Base-by-base conservation (phyloP, 2,113 vertebrate species). In the Macquaria australasica region DNA sequence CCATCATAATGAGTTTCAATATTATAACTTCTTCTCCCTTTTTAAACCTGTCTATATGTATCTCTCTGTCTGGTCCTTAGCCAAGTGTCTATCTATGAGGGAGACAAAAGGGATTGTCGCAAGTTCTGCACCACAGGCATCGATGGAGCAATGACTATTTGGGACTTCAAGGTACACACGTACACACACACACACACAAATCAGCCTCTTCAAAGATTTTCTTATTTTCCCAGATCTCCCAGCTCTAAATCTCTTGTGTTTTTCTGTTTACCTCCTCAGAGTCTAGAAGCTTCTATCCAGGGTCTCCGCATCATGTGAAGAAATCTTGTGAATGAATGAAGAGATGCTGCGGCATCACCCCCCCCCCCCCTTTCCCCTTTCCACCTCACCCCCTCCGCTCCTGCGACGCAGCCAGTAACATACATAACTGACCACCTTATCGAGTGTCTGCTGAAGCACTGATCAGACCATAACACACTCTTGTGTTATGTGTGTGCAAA, bases 101-200 rank as follows among this genome's bases (percentile, higher is more conserved):
- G 98, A 91, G 98, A 99, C 96, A 99, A 99, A 95, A 97, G 96
- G 94, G 98, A 99, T 74, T 99, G 98, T 96, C 97, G 97, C 84
- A 99, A 99, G 94, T 99, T 99, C 96, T 99, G 98, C 96, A 99
- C 98, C 95, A 99, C 98, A 4, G 98, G 98, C 93, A 99, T 99
- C 3, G 98, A 99, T 80, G 98, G 98, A 94, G 98, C 98, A 45
- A 99, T 99, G 98, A 98, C 98, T 91, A 98, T 99, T 95, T 99
- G 98, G 98, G 98, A 99, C 93, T 98, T 99, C 86, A 99, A 99
- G 98, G 98, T 99, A 86, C 25, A 56, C 5, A 14, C 16, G 90
- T 12, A 69, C 12, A 45, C 37, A 58, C 37, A 28, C 12, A 34
- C 34, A 5, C 34, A 34, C 34, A 21, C 10, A 28, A 3, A 56